Conservation (phyloP, 2,113 vertebrate genomes). For the Columba livia region DNA sequence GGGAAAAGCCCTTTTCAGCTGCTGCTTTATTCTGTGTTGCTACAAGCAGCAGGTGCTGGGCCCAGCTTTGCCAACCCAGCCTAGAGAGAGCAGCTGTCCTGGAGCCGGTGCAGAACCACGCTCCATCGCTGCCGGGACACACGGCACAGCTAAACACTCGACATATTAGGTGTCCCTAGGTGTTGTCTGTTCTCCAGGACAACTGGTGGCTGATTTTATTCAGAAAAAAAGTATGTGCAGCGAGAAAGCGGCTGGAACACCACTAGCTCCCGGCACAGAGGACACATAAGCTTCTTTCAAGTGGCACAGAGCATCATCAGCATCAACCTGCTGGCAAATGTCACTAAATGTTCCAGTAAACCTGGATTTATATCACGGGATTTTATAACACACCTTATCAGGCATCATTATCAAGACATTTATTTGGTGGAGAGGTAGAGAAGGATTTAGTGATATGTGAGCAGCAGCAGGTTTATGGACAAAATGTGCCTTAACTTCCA, state of each 20-base stretch:
- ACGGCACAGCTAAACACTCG: no score
- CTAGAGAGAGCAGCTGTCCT: not conserved
- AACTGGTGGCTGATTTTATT: not conserved
- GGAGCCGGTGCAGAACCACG: not conserved
- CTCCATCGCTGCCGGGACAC: not conserved
- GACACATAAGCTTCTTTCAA: not conserved
- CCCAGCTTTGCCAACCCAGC: not conserved
- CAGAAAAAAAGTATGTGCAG: not conserved
- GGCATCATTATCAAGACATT: not conserved
- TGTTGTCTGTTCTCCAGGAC: not conserved
- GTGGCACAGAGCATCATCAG: not conserved
- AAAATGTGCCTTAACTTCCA: not conserved
- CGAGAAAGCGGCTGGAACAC: not conserved
- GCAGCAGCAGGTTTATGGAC: not conserved
- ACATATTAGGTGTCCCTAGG: not conserved
- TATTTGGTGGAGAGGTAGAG: not conserved
- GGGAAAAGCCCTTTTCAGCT: not conserved
- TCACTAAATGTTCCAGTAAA: not conserved
- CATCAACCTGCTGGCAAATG: not conserved
- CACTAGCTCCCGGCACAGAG: not conserved
- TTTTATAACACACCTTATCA: not conserved
- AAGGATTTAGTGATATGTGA: not conserved
- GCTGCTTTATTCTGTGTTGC: not conserved
- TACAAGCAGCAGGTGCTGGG: accelerated
- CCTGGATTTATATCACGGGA: not conserved